A percentile compares a stretch with the other conserved stretches of the same genome.
phyloP scores from a whole-genome alignment of 2,888 invertebrate genomes.

The Arge pagana region DNA sequence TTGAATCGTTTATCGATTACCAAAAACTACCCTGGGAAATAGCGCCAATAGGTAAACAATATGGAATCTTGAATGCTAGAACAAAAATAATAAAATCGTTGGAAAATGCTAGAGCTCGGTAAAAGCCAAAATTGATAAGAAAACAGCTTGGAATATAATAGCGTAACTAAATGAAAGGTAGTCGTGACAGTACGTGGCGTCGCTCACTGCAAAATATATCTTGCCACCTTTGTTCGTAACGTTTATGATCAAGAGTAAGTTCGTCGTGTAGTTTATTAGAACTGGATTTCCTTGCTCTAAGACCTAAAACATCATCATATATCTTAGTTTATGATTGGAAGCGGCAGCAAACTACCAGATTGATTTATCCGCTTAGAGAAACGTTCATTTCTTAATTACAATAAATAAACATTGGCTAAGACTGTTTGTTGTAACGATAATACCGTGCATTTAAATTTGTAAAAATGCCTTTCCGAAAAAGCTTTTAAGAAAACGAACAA shows the following conservation, averaged over 20 bases:
- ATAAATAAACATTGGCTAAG: conserved; percentile 31
- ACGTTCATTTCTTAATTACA: conserved; percentile 23
- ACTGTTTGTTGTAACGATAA: conserved; percentile 15
- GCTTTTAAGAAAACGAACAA: conserved; percentile 30
- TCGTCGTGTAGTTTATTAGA: conserved; percentile 4
- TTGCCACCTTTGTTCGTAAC: conserved; percentile 12
- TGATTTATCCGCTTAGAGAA: conserved; percentile 36
- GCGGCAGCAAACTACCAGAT: conserved; percentile 15
- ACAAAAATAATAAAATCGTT: conserved; percentile 19
- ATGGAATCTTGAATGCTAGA: too few species aligned
- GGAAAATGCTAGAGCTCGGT: too few species aligned
- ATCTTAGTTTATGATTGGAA: conserved; percentile 17
- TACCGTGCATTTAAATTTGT: conserved; percentile 21
- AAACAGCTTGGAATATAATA: conserved; percentile 34
- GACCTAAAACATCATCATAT: conserved; percentile 30
- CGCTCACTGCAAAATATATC: conserved; percentile 15
- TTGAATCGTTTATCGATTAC: too few species aligned
- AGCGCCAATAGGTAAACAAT: too few species aligned
- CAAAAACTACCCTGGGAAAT: too few species aligned
- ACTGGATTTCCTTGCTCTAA: conserved; percentile 29
- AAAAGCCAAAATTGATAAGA: too few species aligned
- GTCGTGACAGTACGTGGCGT: conserved; percentile 7
- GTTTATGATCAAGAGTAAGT: conserved; percentile 19
- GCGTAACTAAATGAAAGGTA: conserved; percentile 27
- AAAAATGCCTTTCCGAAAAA: conserved; percentile 35